These are phyloP conservation scores for Semicossyphus pulcher DNA, from an alignment of 2,113 vertebrate species.

Conservation along the genomic window DNA sequence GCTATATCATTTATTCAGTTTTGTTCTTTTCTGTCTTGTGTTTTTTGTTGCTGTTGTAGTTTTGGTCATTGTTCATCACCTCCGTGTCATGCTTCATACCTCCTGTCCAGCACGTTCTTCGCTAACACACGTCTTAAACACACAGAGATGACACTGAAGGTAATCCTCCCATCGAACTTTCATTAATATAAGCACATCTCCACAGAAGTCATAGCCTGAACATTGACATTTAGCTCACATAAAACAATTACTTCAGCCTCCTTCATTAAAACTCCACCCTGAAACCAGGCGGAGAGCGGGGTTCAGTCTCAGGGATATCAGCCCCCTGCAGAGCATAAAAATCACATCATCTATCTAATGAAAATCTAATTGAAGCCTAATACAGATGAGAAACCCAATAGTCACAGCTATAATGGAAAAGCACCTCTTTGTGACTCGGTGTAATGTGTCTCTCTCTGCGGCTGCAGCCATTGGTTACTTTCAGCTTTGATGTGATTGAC, in stretches of 20 bases:
- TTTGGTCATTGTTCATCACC: no score
- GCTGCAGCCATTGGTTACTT: constrained; percentile 33
- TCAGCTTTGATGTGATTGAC: constrained; percentile 49
- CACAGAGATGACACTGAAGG: not conserved
- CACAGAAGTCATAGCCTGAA: not conserved
- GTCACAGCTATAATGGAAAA: constrained; percentile 56
- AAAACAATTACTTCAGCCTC: constrained; percentile 15
- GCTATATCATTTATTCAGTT: no score
- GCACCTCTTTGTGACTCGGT: constrained; percentile 24
- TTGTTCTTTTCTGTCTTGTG: no score
- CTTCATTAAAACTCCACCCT: constrained; percentile 47
- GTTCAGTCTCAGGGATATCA: constrained; percentile 34
- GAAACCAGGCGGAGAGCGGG: constrained; percentile 10
- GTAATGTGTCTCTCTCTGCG: constrained; percentile 18
- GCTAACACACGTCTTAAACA: no score
- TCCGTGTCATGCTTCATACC: no score
- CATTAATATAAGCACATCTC: constrained; percentile 22
- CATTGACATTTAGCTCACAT: constrained; percentile 18
- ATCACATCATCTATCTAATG: constrained; percentile 62
- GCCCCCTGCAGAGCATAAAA: constrained; percentile 54
- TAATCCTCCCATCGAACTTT: not conserved
- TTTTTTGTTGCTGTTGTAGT: no score
- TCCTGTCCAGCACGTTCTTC: no score
- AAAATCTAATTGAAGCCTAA: constrained; percentile 60
- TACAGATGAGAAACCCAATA: constrained; percentile 46